Conservation (phyloP, 2,113 vertebrate species). For the Desmodus rotundus region DNA sequence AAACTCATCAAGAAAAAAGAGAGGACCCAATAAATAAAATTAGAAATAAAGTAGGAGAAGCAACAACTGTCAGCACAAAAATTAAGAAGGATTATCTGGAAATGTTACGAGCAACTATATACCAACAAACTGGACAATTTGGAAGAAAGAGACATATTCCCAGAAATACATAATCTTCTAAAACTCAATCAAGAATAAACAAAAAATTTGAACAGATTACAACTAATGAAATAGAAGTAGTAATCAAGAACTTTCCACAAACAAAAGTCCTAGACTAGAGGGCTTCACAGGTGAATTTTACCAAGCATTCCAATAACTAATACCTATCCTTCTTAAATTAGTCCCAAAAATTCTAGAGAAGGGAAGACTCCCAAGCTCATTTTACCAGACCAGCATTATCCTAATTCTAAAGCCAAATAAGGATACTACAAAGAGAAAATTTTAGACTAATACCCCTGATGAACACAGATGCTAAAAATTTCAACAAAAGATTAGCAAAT, state of each 20-base stretch:
- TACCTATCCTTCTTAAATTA: background rate
- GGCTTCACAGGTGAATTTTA: background rate
- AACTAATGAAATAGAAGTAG: background rate
- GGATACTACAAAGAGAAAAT: background rate
- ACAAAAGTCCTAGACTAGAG: background rate
- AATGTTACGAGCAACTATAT: background rate
- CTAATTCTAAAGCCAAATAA: background rate
- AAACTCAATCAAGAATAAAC: background rate
- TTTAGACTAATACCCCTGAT: background rate
- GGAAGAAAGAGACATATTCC: background rate
- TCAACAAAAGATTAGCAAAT: background rate
- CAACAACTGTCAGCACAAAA: background rate
- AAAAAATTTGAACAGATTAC: background rate
- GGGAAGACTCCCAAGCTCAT: background rate
- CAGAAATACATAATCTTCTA: background rate
- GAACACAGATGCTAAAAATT: background rate
- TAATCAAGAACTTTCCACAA: background rate
- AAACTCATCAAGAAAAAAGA: background rate
- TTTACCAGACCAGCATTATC: background rate
- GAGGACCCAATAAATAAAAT: background rate
- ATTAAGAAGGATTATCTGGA: background rate
- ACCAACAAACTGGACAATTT: background rate
- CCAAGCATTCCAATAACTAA: background rate
- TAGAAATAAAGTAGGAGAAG: background rate
- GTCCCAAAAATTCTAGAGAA: background rate